Base-by-base conservation (phyloP, 53 echinoderm and acorn worm species). In the Paelopatides confundens region DNA sequence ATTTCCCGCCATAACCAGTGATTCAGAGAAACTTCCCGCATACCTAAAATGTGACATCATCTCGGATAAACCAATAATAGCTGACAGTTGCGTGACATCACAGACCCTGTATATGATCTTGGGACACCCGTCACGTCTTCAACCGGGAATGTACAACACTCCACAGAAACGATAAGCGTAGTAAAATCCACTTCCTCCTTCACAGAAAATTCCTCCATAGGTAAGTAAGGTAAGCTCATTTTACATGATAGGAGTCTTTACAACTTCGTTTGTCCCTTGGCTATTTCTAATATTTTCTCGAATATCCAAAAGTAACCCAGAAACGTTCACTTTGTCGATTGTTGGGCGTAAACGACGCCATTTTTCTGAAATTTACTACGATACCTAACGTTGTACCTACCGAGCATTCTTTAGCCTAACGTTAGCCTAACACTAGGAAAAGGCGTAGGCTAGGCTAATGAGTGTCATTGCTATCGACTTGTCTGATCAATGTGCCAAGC, bases 21-120 rank as follows among this genome's bases (percentile, higher is more conserved):
- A 79, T 79, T 79, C 79, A 79, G 47, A 79, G 79, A 79, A 79
- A 52, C 79, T 79, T 79, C 58, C 79, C 53, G 31, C 79, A 79
- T 79, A 79, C 79, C 79, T 31, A 53, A 79, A 79, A 52, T 28
- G 54, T 79, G 79, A 79, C 79, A 79, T 79, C 79, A 79, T 79
- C 18, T 51, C 34, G 18, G 21, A 34, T 33, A 29, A 50, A n/a
- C 79, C 79, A 79, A 79, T 79, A 79, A 79, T 31, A 79, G 52
- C 17, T 48, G 33, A 54, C 35, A 50, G 51, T 50, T 79, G 10
- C 12, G 53, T 79, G 79, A 79, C 79, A 51, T 79, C 31, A 53
- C 29, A 48, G 33, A 14, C 84, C 84, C 84, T 83, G 84, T 37
- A 10, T 62, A 63, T 83, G 84, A 65, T 83, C 43, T 83, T 39